Evolutionary conservation across 1,140 invertebrate species (phyloP).

Genomic region (Leptinotarsa texana): DNA sequence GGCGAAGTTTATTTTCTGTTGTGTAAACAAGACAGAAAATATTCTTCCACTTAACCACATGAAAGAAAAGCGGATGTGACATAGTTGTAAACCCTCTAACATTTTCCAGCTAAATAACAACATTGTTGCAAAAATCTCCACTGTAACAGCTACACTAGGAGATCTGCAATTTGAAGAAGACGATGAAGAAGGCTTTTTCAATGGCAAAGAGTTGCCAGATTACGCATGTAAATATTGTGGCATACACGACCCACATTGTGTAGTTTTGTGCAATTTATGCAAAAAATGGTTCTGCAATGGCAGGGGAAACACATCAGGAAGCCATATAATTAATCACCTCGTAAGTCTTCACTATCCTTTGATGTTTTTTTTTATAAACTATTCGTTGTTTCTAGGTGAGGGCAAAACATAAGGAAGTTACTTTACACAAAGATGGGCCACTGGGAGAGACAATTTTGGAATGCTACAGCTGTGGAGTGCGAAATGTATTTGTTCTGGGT

Average conservation of each 20-base stretch:
- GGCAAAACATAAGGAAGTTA: conserved; percentile 98
- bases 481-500: conserved; percentile 97
- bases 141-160: conserved; percentile 73
- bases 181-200: conserved; percentile 89
- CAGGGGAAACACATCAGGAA: conserved; percentile 95
- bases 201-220: conserved; percentile 84
- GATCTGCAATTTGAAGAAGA: conserved; percentile 90
- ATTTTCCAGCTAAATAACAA: conserved; percentile 70
- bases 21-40: no score
- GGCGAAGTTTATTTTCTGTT: no score
- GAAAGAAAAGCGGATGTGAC: no score
- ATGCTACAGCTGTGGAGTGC: conserved; percentile 97
- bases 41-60: no score
- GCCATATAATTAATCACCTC: conserved; percentile 98
- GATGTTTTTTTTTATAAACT: neutral
- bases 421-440: conserved; percentile 95
- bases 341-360: conserved; percentile 54
- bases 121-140: conserved; percentile 71
- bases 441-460: conserved; percentile 97
- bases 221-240: conserved; percentile 99
- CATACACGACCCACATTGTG: conserved; percentile 96
- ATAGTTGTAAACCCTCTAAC: no score
- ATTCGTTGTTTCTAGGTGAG: conserved; percentile 61
- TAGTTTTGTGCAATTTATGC: conserved; percentile 97
- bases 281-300: conserved; percentile 99